Conservation (phyloP, 2,797 vertebrate species). For the Enteromius viviparus region DNA sequence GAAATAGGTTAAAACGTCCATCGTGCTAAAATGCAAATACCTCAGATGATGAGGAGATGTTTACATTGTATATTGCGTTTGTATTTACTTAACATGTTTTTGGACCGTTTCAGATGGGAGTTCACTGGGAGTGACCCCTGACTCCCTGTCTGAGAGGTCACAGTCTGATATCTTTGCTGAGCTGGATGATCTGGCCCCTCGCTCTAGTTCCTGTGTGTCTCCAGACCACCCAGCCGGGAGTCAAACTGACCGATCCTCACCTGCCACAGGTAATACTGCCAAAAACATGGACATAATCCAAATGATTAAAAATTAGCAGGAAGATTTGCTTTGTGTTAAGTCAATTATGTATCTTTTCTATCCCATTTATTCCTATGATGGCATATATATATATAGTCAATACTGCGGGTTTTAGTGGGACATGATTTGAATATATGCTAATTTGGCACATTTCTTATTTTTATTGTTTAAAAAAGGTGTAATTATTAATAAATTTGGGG, state of each 20-base stretch:
- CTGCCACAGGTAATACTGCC: constrained; percentile 65
- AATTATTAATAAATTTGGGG: neutral
- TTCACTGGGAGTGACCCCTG: constrained; percentile 53
- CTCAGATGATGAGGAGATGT: neutral
- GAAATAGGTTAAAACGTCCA: constrained; percentile 1
- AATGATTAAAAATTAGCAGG: too few relatives aligned
- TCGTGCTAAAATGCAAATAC: constrained; percentile 18
- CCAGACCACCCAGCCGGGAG: constrained; percentile 58
- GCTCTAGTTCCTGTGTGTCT: constrained; percentile 66
- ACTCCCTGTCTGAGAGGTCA: constrained; percentile 66
- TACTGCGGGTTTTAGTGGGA: neutral
- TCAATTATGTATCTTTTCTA: neutral
- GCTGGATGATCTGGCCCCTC: constrained; percentile 70
- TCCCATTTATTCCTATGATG: neutral
- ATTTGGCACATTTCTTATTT: neutral
- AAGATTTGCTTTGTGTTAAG: neutral
- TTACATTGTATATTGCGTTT: neutral
- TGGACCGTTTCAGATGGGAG: constrained; percentile 64
- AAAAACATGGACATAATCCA: neutral
- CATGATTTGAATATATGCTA: neutral
- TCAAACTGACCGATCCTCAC: constrained; percentile 58
- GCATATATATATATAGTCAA: neutral
- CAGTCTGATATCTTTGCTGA: constrained; percentile 72
- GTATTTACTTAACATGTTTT: neutral
- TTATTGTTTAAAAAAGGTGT: neutral